Evolutionary conservation across 1,140 invertebrate genomes (phyloP).

Genomic region (Caenorhabditis latens): DNA sequence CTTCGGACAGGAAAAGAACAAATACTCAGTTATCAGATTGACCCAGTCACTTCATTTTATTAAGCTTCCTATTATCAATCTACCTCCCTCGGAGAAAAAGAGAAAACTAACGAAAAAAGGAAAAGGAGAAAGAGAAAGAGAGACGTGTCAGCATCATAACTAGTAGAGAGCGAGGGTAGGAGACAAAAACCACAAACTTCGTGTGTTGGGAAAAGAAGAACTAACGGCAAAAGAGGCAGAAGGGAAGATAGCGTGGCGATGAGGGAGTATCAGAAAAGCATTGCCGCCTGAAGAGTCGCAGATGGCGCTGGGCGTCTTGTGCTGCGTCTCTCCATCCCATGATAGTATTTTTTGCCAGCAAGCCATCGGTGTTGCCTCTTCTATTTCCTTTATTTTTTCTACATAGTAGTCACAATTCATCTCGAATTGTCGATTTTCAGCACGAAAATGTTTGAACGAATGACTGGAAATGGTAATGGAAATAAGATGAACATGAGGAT

Average conservation of each 20-base stretch:
- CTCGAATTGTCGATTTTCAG: slow-evolving; percentile 32
- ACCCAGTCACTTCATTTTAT: not conserved
- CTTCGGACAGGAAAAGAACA: not conserved
- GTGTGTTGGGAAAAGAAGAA: not conserved
- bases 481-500: slow-evolving; percentile 45
- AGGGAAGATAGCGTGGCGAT: not conserved
- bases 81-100: not conserved
- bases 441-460: slow-evolving; percentile 42
- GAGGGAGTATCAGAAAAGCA: slow-evolving; percentile 35
- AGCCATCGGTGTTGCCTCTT: not conserved
- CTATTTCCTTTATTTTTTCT: slow-evolving; percentile 36
- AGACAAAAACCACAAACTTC: slow-evolving; percentile 38
- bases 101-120: not conserved
- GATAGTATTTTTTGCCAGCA: slow-evolving; percentile 17
- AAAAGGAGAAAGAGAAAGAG: not conserved
- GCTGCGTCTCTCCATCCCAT: not conserved
- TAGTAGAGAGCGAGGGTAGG: not conserved
- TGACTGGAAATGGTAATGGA: slow-evolving; percentile 45
- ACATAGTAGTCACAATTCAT: not conserved
- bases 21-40: slow-evolving; percentile 2
- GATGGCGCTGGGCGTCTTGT: not conserved
- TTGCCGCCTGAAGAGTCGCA: slow-evolving; percentile 38
- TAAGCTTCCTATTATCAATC: not conserved
- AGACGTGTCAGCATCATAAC: not conserved
- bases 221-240: not conserved